phyloP scores from a whole-genome alignment of 1,140 invertebrate genomes.

The Diuraphis noxia region DNA sequence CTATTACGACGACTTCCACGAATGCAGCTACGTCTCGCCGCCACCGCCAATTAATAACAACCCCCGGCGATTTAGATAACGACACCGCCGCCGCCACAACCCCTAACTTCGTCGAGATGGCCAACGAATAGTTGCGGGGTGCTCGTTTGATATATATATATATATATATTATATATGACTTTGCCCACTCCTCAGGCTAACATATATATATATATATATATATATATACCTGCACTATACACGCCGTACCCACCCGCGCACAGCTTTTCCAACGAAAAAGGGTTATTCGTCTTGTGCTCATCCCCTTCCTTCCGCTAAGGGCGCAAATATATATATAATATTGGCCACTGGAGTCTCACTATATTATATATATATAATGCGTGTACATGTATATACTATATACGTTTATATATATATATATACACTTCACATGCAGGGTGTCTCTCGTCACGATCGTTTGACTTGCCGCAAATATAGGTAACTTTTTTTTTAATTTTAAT shows the following conservation, averaged over 20 bases:
- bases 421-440: neutral
- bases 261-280: neutral
- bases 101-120: neutral
- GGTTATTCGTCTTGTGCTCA: neutral
- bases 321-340: neutral
- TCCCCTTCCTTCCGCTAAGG: neutral
- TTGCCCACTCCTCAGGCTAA: too few species aligned
- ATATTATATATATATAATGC: neutral
- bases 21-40: neutral
- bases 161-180: neutral
- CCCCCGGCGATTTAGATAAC: conserved; percentile 18
- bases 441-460: neutral
- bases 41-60: conserved; percentile 22
- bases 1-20: neutral
- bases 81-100: neutral
- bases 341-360: neutral
- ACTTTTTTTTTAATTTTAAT: too few species aligned
- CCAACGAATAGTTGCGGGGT: neutral
- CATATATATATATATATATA: neutral
- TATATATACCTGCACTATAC: neutral
- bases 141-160: neutral
- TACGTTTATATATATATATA: neutral
- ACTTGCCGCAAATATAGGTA: neutral
- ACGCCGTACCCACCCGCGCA: neutral
- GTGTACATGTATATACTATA: neutral